Evolutionary conservation across 1,140 invertebrate genomes (phyloP).

Genomic region (Bombus balteatus): DNA sequence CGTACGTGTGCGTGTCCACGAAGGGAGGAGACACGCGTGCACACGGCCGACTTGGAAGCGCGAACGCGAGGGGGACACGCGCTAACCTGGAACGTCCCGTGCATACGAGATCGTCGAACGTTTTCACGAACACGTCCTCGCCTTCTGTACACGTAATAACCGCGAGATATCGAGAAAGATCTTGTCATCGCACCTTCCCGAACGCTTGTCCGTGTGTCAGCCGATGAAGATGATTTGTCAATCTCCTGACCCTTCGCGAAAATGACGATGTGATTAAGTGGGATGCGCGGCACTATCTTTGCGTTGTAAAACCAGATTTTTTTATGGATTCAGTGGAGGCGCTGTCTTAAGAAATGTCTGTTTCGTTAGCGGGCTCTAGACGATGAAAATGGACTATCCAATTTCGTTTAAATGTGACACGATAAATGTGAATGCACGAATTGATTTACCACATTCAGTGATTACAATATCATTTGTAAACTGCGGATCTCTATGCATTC

Average conservation of each 20-base stretch:
- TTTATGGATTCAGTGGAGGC: too few species aligned
- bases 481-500: not conserved
- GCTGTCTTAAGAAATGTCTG: too few species aligned
- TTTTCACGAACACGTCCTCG: slow-evolving; percentile 58
- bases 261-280: not conserved
- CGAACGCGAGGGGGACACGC: slow-evolving; percentile 74
- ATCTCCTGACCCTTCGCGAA: not conserved
- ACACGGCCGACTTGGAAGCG: slow-evolving; percentile 44
- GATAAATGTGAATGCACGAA: too few species aligned
- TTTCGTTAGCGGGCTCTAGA: too few species aligned
- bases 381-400: too few species aligned
- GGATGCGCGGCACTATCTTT: not conserved
- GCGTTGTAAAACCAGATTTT: too few species aligned
- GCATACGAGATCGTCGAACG: slow-evolving; percentile 74
- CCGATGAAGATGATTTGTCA: not conserved
- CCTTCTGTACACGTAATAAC: slow-evolving; percentile 25
- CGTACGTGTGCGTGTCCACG: not conserved
- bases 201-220: not conserved
- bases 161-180: not conserved
- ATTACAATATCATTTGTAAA: too few species aligned
- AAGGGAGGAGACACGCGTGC: slow-evolving; percentile 27
- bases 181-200: not conserved
- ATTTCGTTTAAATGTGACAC: too few species aligned
- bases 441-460: too few species aligned
- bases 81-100: slow-evolving; percentile 75